Evolutionary conservation across 2,113 vertebrate genomes (phyloP).

Genomic region (Cynoglossus semilaevis): DNA sequence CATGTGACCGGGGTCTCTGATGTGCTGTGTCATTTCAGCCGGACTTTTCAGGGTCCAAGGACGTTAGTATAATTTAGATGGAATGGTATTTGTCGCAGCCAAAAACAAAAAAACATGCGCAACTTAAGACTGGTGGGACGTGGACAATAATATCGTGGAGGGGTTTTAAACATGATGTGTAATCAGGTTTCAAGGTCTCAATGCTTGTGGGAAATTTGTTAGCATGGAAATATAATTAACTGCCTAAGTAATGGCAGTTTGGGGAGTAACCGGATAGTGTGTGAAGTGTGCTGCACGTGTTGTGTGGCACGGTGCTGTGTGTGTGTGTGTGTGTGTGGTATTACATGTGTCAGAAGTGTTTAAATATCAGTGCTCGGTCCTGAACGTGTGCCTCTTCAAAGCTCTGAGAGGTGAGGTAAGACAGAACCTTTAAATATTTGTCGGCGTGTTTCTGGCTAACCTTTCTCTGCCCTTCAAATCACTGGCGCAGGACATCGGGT

Average conservation of each 20-base stretch:
- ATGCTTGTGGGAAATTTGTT: conserved; percentile 60
- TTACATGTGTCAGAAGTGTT: conserved; percentile 54
- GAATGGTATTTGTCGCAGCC: conserved; percentile 37
- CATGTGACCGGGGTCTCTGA: conserved; percentile 11
- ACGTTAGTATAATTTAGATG: conserved; percentile 13
- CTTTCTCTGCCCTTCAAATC: conserved; percentile 63
- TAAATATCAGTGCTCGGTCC: conserved; percentile 28
- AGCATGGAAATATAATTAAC: conserved; percentile 71
- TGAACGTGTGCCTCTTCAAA: conserved; percentile 24
- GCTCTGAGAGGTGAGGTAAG: conserved; percentile 60
- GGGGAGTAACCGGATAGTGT: conserved; percentile 69
- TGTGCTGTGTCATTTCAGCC: conserved; percentile 16
- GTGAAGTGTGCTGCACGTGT: conserved; percentile 62
- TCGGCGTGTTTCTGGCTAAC: conserved; percentile 71
- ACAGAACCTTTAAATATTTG: conserved; percentile 66
- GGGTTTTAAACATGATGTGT: conserved; percentile 47
- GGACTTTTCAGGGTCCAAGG: conserved; percentile 17
- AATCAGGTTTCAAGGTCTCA: conserved; percentile 53
- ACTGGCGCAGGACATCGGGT: conserved; percentile 42
- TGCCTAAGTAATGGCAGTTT: conserved; percentile 49
- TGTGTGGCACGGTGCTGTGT: conserved; percentile 18
- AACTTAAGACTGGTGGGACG: conserved; percentile 26
- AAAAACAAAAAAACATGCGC: conserved; percentile 30
- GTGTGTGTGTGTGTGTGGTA: conserved; percentile 34
- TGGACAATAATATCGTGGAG: conserved; percentile 41